These are phyloP conservation scores for Oscheius sp. DNA, from an alignment of 2,888 invertebrate genomes.

Conservation along the genomic window DNA sequence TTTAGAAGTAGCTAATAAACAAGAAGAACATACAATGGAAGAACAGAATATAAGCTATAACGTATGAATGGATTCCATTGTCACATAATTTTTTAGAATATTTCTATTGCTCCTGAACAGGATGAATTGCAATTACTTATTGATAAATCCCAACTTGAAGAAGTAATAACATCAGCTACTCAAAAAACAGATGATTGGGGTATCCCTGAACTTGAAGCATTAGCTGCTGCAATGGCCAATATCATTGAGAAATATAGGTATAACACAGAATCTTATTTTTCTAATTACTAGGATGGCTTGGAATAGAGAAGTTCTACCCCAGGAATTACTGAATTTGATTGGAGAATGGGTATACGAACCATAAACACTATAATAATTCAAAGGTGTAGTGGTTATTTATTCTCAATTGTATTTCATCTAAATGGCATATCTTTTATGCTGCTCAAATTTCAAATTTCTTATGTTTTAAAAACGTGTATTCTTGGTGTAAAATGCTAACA, in stretches of 20 bases:
- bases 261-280: neutral
- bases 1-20: neutral
- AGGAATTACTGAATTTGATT: neutral
- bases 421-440: neutral
- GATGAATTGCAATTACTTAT: neutral
- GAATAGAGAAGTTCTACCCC: neutral
- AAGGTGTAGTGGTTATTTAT: too few relatives aligned
- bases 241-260: conserved; percentile 51
- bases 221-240: conserved; percentile 57
- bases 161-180: conserved; percentile 34
- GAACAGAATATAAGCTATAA: neutral
- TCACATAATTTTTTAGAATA: neutral
- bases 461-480: conserved; percentile 12
- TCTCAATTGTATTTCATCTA: neutral
- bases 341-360: conserved; percentile 23
- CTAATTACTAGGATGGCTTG: neutral
- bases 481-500: neutral
- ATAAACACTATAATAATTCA: neutral
- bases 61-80: neutral
- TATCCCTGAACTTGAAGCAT: conserved; percentile 58
- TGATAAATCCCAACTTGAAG: neutral
- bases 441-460: neutral
- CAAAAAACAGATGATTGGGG: conserved; percentile 56
- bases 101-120: conserved; percentile 15
- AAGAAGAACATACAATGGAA: too few relatives aligned